Base-by-base conservation (phyloP, 2,888 invertebrate species). In the Erebia ligea region DNA sequence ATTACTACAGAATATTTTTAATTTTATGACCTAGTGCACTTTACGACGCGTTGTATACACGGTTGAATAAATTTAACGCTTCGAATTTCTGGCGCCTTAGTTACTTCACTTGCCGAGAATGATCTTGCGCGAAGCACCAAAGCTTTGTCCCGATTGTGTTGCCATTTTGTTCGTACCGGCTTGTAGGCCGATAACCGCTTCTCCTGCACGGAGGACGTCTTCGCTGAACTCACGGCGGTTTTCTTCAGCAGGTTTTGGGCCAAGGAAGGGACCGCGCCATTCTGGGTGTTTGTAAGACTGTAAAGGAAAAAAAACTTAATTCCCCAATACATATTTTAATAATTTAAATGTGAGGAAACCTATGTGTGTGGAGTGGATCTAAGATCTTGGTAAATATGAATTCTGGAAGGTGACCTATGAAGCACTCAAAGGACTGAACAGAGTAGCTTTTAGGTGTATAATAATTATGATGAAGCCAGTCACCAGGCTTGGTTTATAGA, bases 131-230 rank as follows among this genome's bases (percentile, higher is more conserved):
- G 96, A 95, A 40, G 97, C 96, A n/a, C 98, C 98, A 80, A 98
- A 97, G 94, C 90, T 98, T 86, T 97, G 97, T 9, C 98, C 98
- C 1, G 97, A 96, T 84, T 98, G 98, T 50, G 95, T 96, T 11
- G 98, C 98, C 15, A 96, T 95, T 80, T 96, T 96, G 90, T 98
- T 98, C 77, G 95, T 95, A 54, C 98, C 98, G 63, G 97, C 97
- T 89, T 98, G 98, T 5, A 98, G 94, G 21, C 97, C 97, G 79
- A 98, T 98, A 54, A 98, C 95, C 17, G 95, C 94, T 81, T 98
- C 96, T 0, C 98, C 97, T 34, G 98, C 98, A 50, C 97, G 94
- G 67, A 98, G 92, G 76, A 97, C 96, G 77, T 97, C 96, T 78
- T 97, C 97, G 70, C 96, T 95, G 93, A 97, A 98, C 65, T 97